Base-by-base conservation (phyloP, 2,888 invertebrate genomes). In the Phymatocera aterrima region DNA sequence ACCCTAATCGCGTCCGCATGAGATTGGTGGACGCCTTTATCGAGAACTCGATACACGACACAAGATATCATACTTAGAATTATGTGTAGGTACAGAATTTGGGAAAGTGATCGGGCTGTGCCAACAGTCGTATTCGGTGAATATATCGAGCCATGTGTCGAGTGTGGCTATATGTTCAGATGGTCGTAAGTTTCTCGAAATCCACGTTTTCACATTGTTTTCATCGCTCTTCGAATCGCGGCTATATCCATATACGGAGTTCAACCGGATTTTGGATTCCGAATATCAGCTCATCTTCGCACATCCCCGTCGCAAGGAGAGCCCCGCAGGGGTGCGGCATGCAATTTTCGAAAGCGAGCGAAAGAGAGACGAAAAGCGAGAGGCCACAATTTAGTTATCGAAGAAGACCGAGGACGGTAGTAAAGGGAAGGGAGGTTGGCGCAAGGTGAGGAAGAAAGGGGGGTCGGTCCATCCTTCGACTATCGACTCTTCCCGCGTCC, bases 361-460 rank as follows among this genome's bases (percentile, higher is more conserved):
- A n/a, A n/a, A n/a, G n/a, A n/a, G n/a, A n/a, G n/a, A n/a, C n/a
- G n/a, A n/a, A n/a, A n/a, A n/a, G n/a, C n/a, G n/a, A n/a, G n/a
- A n/a, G 83, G 81, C 80, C 83, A 84, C 87, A 87, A 88, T 88
- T 88, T 87, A 88, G 86, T 88, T 88, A 88, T 87, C 85, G 87
- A 82, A 80, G 79, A 54, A 75, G 46, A 78, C 74, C 78, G 77
- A 18, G 40, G 12, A 64, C 48, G 21, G 72, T 51, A 77, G 31
- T 65, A 51, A 31, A 74, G 28, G 57, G 3, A n/a, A 28, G 24
- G 57, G 57, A 2, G 40, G 21, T 43, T 70, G 61, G 54, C 51
- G 31, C 54, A 43, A 51, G 40, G 51, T 37, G 8, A 60, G 46
- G 60, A 74, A 77, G 61, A 78, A 72, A 81, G 77, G 79, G 70